Evolutionary conservation across 2,888 invertebrate genomes (phyloP).

Genomic region (Cosmorhoe ocellata): DNA sequence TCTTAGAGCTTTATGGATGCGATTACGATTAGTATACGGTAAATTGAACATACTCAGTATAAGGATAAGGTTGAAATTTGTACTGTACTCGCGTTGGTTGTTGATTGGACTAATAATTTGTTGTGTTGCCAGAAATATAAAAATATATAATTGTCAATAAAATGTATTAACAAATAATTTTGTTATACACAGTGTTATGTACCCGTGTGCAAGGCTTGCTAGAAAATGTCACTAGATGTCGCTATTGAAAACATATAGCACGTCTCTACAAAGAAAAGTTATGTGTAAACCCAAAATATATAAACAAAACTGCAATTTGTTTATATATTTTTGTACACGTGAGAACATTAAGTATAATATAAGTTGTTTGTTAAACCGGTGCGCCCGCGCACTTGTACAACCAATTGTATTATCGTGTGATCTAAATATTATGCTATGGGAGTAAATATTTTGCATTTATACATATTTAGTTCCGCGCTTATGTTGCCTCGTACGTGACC

Average conservation of each 20-base stretch:
- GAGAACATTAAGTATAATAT: conserved; percentile 1
- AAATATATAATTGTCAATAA: conserved; percentile 32
- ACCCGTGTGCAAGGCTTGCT: too few species aligned
- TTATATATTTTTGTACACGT: neutral
- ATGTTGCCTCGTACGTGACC: conserved; percentile 47
- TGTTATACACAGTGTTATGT: neutral
- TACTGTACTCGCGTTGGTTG: conserved; percentile 53
- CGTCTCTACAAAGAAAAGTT: too few species aligned
- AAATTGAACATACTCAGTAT: conserved; percentile 77
- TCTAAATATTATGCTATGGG: conserved; percentile 17
- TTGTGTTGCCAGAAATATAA: conserved; percentile 36
- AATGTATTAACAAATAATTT: conserved; percentile 15
- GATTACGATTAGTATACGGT: conserved; percentile 76
- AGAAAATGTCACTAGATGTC: too few species aligned
- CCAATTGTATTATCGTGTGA: conserved; percentile 23
- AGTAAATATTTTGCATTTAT: conserved; percentile 50
- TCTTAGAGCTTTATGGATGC: conserved; percentile 78
- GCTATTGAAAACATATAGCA: too few species aligned
- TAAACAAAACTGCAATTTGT: neutral
- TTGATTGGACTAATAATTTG: conserved; percentile 35
- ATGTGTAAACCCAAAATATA: neutral
- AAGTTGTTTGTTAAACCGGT: neutral
- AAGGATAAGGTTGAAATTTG: conserved; percentile 61
- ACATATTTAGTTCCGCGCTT: conserved; percentile 38
- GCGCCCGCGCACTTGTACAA: conserved; percentile 20